These are phyloP conservation scores for Acrocephalus kingi DNA, from an alignment of 2,113 vertebrate species.

Conservation along the genomic window DNA sequence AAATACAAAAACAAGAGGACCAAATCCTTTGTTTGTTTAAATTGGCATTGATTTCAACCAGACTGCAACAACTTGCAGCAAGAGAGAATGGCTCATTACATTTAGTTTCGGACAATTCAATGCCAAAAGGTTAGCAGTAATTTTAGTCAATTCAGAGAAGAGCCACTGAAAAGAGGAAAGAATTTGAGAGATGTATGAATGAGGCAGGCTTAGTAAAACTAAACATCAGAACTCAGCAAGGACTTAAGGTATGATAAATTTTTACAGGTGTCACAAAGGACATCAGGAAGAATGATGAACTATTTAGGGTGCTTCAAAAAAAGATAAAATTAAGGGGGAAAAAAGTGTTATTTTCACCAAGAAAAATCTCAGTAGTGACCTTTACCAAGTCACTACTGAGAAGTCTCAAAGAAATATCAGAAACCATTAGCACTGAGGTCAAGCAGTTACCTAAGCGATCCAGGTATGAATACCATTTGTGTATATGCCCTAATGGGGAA, in stretches of 20 bases:
- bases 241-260: neutral
- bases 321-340: neutral
- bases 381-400: neutral
- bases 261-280: neutral
- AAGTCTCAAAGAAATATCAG: neutral
- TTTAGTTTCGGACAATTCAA: neutral
- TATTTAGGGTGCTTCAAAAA: neutral
- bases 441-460: neutral
- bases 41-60: conserved; percentile 11
- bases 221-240: neutral
- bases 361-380: neutral
- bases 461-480: neutral
- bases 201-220: neutral
- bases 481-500: rapidly evolving
- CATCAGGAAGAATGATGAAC: neutral
- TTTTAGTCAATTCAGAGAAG: neutral
- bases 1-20: neutral
- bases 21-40: conserved; percentile 2
- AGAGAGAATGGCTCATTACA: neutral
- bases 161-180: neutral
- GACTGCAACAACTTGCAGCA: neutral
- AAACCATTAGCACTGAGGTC: neutral
- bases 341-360: neutral
- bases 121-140: neutral
- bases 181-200: neutral